A percentile compares a stretch with the other conserved stretches of the same genome.
Evolutionary conservation across 1,140 invertebrate species (phyloP).

Genomic region (Drosophila yakuba): DNA sequence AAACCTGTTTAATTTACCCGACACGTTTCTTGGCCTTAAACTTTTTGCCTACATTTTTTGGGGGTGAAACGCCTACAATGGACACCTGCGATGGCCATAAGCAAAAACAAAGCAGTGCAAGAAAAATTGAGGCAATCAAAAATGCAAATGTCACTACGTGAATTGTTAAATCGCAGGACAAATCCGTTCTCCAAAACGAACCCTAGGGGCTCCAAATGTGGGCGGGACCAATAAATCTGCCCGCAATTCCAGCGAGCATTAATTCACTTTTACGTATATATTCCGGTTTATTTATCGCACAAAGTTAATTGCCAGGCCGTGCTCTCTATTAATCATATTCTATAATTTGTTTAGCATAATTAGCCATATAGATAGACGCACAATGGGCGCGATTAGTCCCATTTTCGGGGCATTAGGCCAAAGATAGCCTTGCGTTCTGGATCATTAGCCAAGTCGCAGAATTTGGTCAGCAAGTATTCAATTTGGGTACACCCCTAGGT

Average conservation of each 20-base stretch:
- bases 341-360: slow-evolving; percentile 79
- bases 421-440: not conserved
- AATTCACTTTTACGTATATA: slow-evolving; percentile 35
- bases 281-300: slow-evolving; percentile 58
- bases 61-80: not conserved
- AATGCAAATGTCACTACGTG: slow-evolving; percentile 76
- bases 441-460: slow-evolving; percentile 16
- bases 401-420: not conserved
- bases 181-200: slow-evolving; percentile 26
- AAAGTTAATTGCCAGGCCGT: slow-evolving; percentile 74
- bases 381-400: not conserved
- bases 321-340: slow-evolving; percentile 75
- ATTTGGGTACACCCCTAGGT: not conserved
- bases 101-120: slow-evolving; percentile 60
- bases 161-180: slow-evolving; percentile 61
- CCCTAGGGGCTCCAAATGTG: not conserved
- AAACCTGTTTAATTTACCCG: slow-evolving; percentile 62
- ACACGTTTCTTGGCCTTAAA: slow-evolving; percentile 54
- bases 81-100: slow-evolving; percentile 16
- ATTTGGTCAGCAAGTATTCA: not conserved
- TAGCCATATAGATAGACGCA: slow-evolving; percentile 42
- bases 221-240: slow-evolving; percentile 55
- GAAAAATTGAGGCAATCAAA: slow-evolving; percentile 75
- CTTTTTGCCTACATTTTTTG: slow-evolving; percentile 5
- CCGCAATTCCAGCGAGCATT: slow-evolving; percentile 33